Evolutionary conservation across 2,888 invertebrate species (phyloP).

Genomic region (Xestia sexstrigata): DNA sequence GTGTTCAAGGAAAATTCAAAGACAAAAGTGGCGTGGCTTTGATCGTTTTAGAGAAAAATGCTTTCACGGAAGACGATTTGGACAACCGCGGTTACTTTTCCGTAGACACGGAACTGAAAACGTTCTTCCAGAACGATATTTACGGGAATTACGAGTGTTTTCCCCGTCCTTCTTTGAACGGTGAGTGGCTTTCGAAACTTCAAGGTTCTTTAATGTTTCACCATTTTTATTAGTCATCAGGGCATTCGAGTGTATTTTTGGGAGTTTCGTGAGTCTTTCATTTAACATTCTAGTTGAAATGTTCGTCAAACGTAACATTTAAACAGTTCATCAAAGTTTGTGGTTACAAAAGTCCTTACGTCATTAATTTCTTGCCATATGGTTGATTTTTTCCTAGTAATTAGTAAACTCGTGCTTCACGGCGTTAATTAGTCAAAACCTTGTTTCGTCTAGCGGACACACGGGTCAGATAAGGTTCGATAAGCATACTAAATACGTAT

Average conservation of each 20-base stretch:
- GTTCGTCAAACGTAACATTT: background rate
- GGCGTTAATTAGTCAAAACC: constrained; percentile 33
- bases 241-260: constrained; percentile 43
- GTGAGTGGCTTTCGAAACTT: constrained; percentile 86
- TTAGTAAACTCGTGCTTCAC: constrained; percentile 28
- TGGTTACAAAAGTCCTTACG: constrained; percentile 38
- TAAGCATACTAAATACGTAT: constrained; percentile 20
- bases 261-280: constrained; percentile 39
- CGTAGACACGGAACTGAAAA: constrained; percentile 90
- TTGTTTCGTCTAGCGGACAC: constrained; percentile 8
- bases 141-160: constrained; percentile 95
- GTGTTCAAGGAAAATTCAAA: constrained; percentile 93
- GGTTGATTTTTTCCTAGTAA: constrained; percentile 17
- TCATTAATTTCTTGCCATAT: constrained; percentile 50
- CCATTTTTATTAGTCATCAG: constrained; percentile 68
- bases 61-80: constrained; percentile 93
- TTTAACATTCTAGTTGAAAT: background rate
- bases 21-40: constrained; percentile 92
- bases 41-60: constrained; percentile 95
- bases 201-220: constrained; percentile 56
- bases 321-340: constrained; percentile 1
- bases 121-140: constrained; percentile 95
- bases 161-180: constrained; percentile 91
- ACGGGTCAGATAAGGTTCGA: constrained; percentile 45
- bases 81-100: constrained; percentile 91